Percentiles rank a stretch among this genome's conserved stretches.
Conservation (phyloP, 2,113 vertebrate species). For the Scopus umbretta region DNA sequence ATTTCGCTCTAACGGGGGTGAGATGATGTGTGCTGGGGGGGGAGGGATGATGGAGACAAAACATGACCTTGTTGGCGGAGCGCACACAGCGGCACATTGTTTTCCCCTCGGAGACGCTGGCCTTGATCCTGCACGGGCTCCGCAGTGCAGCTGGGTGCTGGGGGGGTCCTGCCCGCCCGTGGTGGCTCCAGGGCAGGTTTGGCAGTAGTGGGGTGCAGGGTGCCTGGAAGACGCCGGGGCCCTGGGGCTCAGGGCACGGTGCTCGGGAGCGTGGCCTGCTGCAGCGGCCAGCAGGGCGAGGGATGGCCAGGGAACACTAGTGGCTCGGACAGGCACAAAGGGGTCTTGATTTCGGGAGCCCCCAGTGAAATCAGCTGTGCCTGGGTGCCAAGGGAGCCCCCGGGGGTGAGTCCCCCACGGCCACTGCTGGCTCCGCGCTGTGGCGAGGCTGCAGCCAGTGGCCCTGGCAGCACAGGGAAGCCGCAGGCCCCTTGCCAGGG, state of each 20-base stretch:
- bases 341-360: not conserved
- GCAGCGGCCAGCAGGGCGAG: not conserved
- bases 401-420: fast-evolving
- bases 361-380: not conserved
- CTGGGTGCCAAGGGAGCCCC: not conserved
- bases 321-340: not conserved
- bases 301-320: fast-evolving
- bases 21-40: not conserved
- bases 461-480: not conserved
- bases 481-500: fast-evolving
- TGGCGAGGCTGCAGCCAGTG: fast-evolving
- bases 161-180: fast-evolving
- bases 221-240: fast-evolving
- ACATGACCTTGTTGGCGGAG: slow-evolving; percentile 57
- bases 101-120: not conserved
- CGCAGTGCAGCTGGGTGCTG: not conserved
- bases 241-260: fast-evolving
- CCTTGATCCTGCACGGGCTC: not conserved
- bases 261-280: fast-evolving
- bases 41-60: slow-evolving; percentile 50
- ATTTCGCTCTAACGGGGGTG: not conserved
- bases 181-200: not conserved
- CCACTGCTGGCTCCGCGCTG: not conserved
- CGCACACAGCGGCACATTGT: slow-evolving; percentile 28
- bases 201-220: not conserved